Base-by-base conservation (phyloP, 2,888 invertebrate genomes). In the Belgica antarctica region DNA sequence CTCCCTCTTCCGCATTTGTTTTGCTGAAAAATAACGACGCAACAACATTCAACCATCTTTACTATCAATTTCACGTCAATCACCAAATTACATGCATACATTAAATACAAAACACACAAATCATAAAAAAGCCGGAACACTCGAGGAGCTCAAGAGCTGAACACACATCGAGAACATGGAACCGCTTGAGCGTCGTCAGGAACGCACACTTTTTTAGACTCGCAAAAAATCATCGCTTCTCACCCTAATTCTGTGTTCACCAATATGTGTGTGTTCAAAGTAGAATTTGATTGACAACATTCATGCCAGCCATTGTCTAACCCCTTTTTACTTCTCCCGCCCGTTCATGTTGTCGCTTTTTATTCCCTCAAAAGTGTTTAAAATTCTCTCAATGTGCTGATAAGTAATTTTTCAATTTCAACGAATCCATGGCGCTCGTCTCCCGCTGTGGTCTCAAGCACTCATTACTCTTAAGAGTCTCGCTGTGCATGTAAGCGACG, bases 41-140 rank as follows among this genome's bases (percentile, higher is more conserved):
- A n/a, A n/a, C n/a, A n/a, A n/a, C 4, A 19, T 63, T 65, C 65
- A 47, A n/a, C 65, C 65, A 65, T 65, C 65, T 65, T 66, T 31
- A 68, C 68, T 68, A 68, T 68, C 68, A 68, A 68, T 68, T 68
- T 57, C 57, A 68, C 57, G 68, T 68, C 68, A 68, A 68, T 68
- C 68, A 68, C 68, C 34, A 66, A 66, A 66, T 66, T 66, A 66
- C 65, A 66, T 66, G 65, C 65, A 66, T 66, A 66, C 65, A 66
- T 66, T 66, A 66, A 47, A 66, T 61, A 27, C 17, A 34, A 62
- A 62, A 34, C 36, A 10, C 34, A 62, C 15, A 34, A 62, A 7
- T 34, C 34, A 22, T 34, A 27, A 34, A 34, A 27, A 34, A 34
- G 15, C 15, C 15, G 4, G 17, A 22, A 10, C 1, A 19, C 57